Base-by-base conservation (phyloP, 30 jellyfish, hydroid and myxozoan genomes). In the Clytia hemisphaerica region DNA sequence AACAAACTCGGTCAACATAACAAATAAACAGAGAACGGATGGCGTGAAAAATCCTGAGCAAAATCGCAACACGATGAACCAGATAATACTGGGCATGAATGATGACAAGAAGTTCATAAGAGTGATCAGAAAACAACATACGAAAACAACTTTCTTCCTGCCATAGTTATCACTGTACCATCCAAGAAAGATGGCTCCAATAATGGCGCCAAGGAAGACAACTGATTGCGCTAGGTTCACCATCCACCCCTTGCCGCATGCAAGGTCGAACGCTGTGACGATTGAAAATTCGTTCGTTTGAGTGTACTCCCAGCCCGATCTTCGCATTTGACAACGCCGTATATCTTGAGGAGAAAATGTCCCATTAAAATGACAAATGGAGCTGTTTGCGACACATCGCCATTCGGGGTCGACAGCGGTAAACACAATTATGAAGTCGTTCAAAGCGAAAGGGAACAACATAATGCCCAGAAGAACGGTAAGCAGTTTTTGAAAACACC, bases 1-100 rank as follows among this genome's bases (percentile, higher is more conserved):
- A 61, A 61, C 75, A 21, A 61, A 24, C 27, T 61, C 75, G 2
- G 75, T 10, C 40, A 34, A 2, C 62, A 61, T 3, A 34, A 61
- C 58, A 34, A 61, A 7, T 2, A 29, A 28, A 16, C 35, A 61
- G 18, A 61, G 27, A 5, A 10, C 27, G n/a, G 27, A 60, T 12
- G 67, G 24, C 27, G 58, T 7, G 28, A 61, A 25, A 7, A 29
- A 9, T 16, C 75, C 75, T 4, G 40, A 28, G 27, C 4, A 4
- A 3, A 61, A 29, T n/a, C 75, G 34, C n/a, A 31, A 27, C 3
- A 61, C 6, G 16, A 25, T 4, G 67, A 61, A 61, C 34, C 30
- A 28, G 58, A 28, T 22, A 61, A 61, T 34, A 9, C 27, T 61
- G n/a, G 75, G 75, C 28, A 26, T 18, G 2, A 61, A 34, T 4